Percentiles rank a stretch among this genome's conserved stretches.
Evolutionary conservation across 2,113 vertebrate species (phyloP).

Genomic region (Limnothrissa miodon): DNA sequence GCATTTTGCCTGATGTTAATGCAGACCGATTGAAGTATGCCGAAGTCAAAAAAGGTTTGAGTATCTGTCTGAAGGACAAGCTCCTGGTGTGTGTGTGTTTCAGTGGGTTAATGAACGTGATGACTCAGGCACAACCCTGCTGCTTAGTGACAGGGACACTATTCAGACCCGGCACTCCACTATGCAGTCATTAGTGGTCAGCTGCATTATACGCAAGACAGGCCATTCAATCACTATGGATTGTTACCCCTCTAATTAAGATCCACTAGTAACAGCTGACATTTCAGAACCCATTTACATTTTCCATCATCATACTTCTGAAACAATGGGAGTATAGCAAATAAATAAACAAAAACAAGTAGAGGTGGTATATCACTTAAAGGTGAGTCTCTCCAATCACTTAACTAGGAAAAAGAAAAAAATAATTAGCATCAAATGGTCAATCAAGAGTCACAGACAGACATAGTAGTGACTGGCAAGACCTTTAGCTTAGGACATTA

Average conservation of each 20-base stretch:
- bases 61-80: conserved; percentile 1
- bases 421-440: not conserved
- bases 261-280: not conserved
- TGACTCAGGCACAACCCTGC: conserved; percentile 2
- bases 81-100: not conserved
- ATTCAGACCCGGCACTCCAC: not conserved
- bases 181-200: not conserved
- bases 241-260: conserved; percentile 3
- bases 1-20: conserved; percentile 33
- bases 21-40: conserved; percentile 48
- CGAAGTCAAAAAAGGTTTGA: not conserved
- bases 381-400: not conserved
- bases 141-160: not conserved
- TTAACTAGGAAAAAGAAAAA: not conserved
- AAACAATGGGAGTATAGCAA: not conserved
- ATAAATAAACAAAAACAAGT: conserved; percentile 1
- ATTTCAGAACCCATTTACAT: not conserved
- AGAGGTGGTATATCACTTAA: not conserved
- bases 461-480: not conserved
- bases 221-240: conserved; percentile 7
- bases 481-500: not conserved
- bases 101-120: not conserved
- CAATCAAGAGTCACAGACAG: not conserved
- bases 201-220: not conserved
- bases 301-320: not conserved